A percentile compares a stretch with the other conserved stretches of the same genome.
Conservation (phyloP, 2,888 invertebrate genomes). For the Ypsolopha sequella region DNA sequence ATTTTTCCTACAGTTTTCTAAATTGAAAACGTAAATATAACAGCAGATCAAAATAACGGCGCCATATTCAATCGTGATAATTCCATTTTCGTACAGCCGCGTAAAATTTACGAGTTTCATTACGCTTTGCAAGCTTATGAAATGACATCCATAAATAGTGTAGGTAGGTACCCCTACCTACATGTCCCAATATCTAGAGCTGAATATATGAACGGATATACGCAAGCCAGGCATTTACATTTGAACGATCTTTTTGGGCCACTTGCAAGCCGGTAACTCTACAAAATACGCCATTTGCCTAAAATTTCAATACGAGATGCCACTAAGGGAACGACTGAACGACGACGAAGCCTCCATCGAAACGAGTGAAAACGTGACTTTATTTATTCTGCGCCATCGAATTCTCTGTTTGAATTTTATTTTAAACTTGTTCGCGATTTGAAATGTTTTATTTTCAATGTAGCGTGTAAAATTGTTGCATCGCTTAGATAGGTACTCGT, state of each 20-base stretch:
- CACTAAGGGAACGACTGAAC: slow-evolving; percentile 18
- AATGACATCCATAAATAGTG: too few relatives aligned
- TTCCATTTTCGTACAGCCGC: too few relatives aligned
- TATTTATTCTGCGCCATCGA: slow-evolving; percentile 28
- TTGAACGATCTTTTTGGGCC: slow-evolving; percentile 33
- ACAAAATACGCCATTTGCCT: slow-evolving; percentile 35
- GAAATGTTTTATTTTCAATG: slow-evolving; percentile 6
- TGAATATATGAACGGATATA: slow-evolving; percentile 6
- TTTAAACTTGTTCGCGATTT: slow-evolving; percentile 21
- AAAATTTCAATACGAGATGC: slow-evolving; percentile 41
- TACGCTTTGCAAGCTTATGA: too few relatives aligned
- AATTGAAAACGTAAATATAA: too few relatives aligned
- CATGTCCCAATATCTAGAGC: too few relatives aligned
- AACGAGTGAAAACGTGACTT: slow-evolving; percentile 32
- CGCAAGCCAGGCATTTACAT: slow-evolving; percentile 32
- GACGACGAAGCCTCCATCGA: slow-evolving; percentile 12
- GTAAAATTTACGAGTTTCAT: too few relatives aligned
- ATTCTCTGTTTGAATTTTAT: slow-evolving; percentile 33
- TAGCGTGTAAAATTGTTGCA: too few relatives aligned
- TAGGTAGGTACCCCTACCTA: background rate
- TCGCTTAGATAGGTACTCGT: too few relatives aligned
- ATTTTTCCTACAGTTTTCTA: too few relatives aligned
- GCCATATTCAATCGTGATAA: too few relatives aligned
- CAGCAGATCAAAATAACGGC: too few relatives aligned
- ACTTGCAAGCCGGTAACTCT: slow-evolving; percentile 31